Percentiles rank a stretch among this genome's conserved stretches.
These are phyloP conservation scores for Anagrus nilaparvatae DNA, from an alignment of 1,140 invertebrate genomes.

Conservation along the genomic window DNA sequence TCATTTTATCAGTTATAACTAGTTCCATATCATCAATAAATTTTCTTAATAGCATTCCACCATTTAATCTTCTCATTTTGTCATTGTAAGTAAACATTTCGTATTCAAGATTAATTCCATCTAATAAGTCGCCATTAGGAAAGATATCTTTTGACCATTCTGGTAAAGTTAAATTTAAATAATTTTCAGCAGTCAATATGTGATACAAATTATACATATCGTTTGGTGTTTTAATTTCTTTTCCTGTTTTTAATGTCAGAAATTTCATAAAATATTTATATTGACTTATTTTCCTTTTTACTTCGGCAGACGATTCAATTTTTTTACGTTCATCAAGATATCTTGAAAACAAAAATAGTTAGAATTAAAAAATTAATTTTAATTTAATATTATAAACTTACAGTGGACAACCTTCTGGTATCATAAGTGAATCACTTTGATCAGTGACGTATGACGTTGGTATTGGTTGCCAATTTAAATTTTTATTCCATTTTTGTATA, in stretches of 20 bases:
- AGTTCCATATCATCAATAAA: slow-evolving; percentile 40
- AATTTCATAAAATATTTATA: slow-evolving; percentile 18
- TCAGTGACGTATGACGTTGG: slow-evolving; percentile 16
- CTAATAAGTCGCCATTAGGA: slow-evolving; percentile 18
- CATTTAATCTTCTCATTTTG: slow-evolving; percentile 35
- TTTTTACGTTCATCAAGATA: slow-evolving; percentile 10
- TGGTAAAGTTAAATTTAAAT: slow-evolving; percentile 23
- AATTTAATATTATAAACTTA: too few relatives aligned
- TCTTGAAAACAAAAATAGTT: too few relatives aligned
- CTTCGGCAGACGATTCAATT: slow-evolving; percentile 1
- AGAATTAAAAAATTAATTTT: too few relatives aligned
- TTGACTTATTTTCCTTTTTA: slow-evolving; percentile 6
- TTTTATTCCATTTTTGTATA: slow-evolving; percentile 21
- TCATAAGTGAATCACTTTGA: slow-evolving; percentile 15
- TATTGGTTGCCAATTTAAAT: slow-evolving; percentile 26
- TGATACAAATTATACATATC: slow-evolving; percentile 26
- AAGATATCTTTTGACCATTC: slow-evolving; percentile 25
- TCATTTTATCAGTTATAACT: slow-evolving; percentile 28
- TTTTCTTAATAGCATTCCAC: slow-evolving; percentile 43
- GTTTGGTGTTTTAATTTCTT: slow-evolving; percentile 13
- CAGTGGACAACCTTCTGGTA: slow-evolving; percentile 1
- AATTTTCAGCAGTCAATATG: slow-evolving; percentile 19
- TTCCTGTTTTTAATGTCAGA: slow-evolving; percentile 23
- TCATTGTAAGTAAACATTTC: slow-evolving; percentile 33
- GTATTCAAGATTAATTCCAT: slow-evolving; percentile 32